Evolutionary conservation across 2,797 vertebrate genomes (phyloP), one percentile per base, ranked within the genome.

Genomic region (Diglossa cyanea): DNA sequence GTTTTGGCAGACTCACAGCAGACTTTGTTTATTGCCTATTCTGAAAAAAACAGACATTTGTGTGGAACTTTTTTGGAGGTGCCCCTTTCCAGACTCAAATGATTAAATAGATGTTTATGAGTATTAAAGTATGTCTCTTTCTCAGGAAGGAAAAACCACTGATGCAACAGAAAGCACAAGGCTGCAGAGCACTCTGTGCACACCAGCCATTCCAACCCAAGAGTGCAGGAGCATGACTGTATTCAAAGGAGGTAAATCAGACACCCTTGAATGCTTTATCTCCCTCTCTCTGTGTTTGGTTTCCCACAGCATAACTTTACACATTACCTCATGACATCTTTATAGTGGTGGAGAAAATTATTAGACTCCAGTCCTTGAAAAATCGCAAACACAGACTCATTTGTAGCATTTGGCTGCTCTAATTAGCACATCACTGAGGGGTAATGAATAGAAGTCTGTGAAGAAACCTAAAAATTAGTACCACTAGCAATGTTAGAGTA

Each of bases 361-460:
- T 94, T 94, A 85, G 87, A 81, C 74, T 86, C 84, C 78, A 93
- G 66, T 79, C 76, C 80, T 89, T 85, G 87, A 86, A 93, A 96
- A 90, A 96, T 68, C 16, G 40, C 93, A 90, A 96, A 92, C 92
- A 94, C 67, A 80, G 72, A 77, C 91, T 95, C 95, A 95, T 95
- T 93, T 94, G 93, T 91, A 94, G 94, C 91, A 93, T 95, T 96
- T 91, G 87, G 89, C 72, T 90, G 93, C 82, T 95, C 94, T 96
- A 96, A 96, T 96, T 97, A 96, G 96, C 93, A 94, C 96, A 96
- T 94, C 96, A 95, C 96, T 93, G 62, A 96, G 95, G 93, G 86
- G 78, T 87, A 97, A 96, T 94, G 90, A 95, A 93, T 91, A 81
- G 94, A 95, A 97, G 89, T 65, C 96, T 77, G 90, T 85, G 79